A percentile compares a stretch with the other conserved stretches of the same genome.
Conservation (phyloP, 1,140 invertebrate genomes). For the Thaumetopoea pityocampa region DNA sequence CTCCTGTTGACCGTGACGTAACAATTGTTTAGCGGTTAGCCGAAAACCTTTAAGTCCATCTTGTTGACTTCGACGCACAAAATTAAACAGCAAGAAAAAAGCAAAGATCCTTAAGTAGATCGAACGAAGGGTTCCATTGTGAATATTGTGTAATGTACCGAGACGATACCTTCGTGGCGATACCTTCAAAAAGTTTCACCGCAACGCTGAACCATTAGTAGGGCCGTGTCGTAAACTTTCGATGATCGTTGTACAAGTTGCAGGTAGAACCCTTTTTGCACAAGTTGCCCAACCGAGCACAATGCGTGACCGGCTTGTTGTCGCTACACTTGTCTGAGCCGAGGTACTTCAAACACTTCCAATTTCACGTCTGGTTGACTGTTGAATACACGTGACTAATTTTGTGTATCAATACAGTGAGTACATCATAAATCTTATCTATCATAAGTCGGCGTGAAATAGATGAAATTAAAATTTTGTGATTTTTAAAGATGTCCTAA, state of each 20-base stretch:
- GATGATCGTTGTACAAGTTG: conserved; percentile 28
- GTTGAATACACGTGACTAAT: conserved; percentile 66
- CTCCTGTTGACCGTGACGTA: conserved; percentile 70
- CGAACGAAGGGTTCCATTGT: conserved; percentile 63
- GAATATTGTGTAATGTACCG: conserved; percentile 71
- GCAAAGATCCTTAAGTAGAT: conserved; percentile 60
- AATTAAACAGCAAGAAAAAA: conserved; percentile 65
- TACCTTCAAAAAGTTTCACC: conserved; percentile 29
- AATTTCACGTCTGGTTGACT: conserved; percentile 67
- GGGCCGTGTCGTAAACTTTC: conserved; percentile 25
- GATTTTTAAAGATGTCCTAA: conserved; percentile 4
- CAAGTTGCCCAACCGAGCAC: conserved; percentile 60
- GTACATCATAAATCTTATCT: conserved; percentile 42
- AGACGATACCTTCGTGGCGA: conserved; percentile 42
- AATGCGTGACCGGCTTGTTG: conserved; percentile 37
- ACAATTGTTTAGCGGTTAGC: conserved; percentile 71
- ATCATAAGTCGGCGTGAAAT: conserved; percentile 56
- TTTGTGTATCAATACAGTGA: conserved; percentile 52
- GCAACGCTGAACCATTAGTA: conserved; percentile 1
- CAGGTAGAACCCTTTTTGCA: conserved; percentile 73
- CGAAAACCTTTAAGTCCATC: conserved; percentile 63
- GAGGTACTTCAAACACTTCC: conserved; percentile 51
- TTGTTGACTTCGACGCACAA: conserved; percentile 66
- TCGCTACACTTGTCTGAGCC: conserved; percentile 61
- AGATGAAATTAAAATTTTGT: conserved; percentile 20